A percentile compares a stretch with the other conserved stretches of the same genome.
Evolutionary conservation across 2,113 vertebrate genomes (phyloP).

Genomic region (Bothrops jararaca): DNA sequence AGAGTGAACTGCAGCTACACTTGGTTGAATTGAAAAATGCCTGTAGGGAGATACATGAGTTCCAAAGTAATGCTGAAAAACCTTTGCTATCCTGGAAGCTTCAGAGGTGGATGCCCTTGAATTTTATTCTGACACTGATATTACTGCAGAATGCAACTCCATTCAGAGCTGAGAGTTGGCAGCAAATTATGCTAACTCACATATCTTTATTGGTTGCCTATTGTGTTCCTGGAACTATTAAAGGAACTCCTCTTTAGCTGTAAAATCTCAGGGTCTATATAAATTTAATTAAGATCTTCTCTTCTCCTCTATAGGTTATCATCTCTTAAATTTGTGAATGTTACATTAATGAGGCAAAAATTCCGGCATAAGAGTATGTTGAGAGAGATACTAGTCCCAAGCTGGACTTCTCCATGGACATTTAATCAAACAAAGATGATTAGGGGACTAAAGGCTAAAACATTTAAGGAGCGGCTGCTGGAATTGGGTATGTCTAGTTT

Average conservation of each 20-base stretch:
- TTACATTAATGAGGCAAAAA: not conserved
- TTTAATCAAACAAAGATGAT: not conserved
- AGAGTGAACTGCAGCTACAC: not conserved
- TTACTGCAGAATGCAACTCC: not conserved
- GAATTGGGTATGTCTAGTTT: too few relatives aligned
- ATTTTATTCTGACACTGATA: not conserved
- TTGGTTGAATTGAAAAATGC: not conserved
- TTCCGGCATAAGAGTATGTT: not conserved
- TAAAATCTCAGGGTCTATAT: not conserved
- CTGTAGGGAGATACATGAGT: not conserved
- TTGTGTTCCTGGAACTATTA: not conserved
- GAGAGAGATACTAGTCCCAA: not conserved
- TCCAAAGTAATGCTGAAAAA: not conserved
- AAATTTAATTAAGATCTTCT: not conserved
- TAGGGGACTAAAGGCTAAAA: too few relatives aligned
- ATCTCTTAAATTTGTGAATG: not conserved
- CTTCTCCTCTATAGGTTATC: not conserved
- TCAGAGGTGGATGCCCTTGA: not conserved
- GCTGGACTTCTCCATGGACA: not conserved
- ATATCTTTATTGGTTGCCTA: not conserved
- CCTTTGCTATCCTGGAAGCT: not conserved
- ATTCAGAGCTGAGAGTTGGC: not conserved
- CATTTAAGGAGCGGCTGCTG: too few relatives aligned
- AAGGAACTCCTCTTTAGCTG: not conserved
- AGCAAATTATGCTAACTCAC: not conserved